A percentile compares a stretch with the other conserved stretches of the same genome.
phyloP scores from a whole-genome alignment of 1,140 invertebrate genomes.

The Eubasilissa regina region DNA sequence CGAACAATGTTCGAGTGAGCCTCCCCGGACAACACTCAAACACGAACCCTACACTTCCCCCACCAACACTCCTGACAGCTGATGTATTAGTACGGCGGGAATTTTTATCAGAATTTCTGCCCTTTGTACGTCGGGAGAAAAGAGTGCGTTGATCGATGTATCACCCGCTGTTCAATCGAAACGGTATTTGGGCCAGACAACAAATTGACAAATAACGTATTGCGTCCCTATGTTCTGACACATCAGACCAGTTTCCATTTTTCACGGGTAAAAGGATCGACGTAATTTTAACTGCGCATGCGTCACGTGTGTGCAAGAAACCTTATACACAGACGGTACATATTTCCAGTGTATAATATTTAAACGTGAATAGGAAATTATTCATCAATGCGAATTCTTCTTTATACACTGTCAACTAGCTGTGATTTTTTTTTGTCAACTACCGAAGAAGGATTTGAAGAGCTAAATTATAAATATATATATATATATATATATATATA shows the following conservation, averaged over 20 bases:
- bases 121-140: slow-evolving; percentile 48
- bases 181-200: slow-evolving; percentile 34
- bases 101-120: slow-evolving; percentile 46
- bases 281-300: background rate
- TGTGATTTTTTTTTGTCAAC: no score
- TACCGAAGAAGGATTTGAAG: no score
- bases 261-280: background rate
- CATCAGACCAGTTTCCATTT: slow-evolving; percentile 30
- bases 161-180: slow-evolving; percentile 35
- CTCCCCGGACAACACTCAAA: no score
- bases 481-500: no score
- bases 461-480: no score
- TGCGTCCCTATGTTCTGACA: slow-evolving; percentile 33
- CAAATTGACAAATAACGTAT: slow-evolving; percentile 51
- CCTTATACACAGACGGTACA: no score
- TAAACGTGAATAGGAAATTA: background rate
- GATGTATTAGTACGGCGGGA: slow-evolving; percentile 49
- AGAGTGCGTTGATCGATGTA: slow-evolving; percentile 55
- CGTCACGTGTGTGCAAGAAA: background rate
- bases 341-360: background rate
- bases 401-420: no score
- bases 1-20: no score
- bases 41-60: background rate
- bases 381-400: background rate
- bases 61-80: slow-evolving; percentile 43